Evolutionary conservation across 2,797 vertebrate species (phyloP).

Genomic region (Halcyon badia): DNA sequence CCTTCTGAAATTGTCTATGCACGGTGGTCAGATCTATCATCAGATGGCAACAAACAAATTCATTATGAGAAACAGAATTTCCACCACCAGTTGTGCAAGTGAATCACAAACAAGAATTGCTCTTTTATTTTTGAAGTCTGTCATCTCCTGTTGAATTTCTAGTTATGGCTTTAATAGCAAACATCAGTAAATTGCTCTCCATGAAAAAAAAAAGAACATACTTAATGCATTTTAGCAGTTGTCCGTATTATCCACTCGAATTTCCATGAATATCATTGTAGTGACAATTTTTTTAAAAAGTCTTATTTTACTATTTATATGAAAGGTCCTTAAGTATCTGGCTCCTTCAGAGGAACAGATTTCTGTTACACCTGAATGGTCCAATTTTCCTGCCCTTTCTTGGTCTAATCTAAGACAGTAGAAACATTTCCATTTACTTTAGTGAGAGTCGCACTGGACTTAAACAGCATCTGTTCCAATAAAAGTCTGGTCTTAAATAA

Average conservation of each 20-base stretch:
- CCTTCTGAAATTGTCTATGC: neutral
- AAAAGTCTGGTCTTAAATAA: neutral
- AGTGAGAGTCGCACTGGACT: neutral
- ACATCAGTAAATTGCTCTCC: neutral
- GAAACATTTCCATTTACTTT: neutral
- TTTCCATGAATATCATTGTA: neutral
- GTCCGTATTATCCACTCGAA: neutral
- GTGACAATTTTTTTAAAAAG: neutral
- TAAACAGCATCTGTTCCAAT: neutral
- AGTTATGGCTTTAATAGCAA: neutral
- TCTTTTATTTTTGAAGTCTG: neutral
- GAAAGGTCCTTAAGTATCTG: neutral
- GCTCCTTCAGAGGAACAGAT: neutral
- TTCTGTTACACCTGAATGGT: neutral
- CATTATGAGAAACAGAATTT: neutral
- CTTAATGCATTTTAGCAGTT: neutral
- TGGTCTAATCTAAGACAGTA: neutral
- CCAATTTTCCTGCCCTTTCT: neutral
- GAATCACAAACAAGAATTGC: neutral
- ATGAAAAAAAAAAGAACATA: neutral
- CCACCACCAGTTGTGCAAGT: neutral
- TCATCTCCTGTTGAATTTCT: neutral
- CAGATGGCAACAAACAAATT: neutral
- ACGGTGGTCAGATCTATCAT: neutral
- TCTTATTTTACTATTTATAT: neutral